Percentiles rank a stretch among this genome's conserved stretches.
Evolutionary conservation across 2,113 vertebrate species (phyloP).

Genomic region (Alces alces): DNA sequence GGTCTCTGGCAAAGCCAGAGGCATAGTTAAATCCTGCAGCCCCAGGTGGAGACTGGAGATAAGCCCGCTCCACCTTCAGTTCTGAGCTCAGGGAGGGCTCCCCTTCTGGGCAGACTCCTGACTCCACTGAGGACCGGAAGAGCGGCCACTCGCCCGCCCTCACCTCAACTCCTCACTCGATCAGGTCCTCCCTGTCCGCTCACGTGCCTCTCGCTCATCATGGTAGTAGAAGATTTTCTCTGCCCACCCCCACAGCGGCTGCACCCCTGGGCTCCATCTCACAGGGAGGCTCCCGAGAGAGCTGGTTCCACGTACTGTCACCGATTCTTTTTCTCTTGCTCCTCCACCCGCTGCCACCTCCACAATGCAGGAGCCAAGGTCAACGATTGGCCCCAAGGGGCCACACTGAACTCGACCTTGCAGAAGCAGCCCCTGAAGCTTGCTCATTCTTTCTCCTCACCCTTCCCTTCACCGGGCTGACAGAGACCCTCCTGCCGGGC

Average conservation of each 20-base stretch:
- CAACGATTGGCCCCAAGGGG: rapidly evolving
- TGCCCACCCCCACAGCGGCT: rapidly evolving
- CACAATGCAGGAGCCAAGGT: neutral
- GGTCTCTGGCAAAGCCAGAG: neutral
- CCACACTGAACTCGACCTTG: neutral
- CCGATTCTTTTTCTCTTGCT: rapidly evolving
- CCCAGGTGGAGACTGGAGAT: neutral
- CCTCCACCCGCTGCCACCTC: neutral
- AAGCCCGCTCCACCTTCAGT: rapidly evolving
- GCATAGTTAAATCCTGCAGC: neutral
- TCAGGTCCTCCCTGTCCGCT: too few species aligned
- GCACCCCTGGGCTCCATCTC: too few species aligned
- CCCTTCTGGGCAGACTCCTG: neutral
- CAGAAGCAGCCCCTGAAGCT: neutral
- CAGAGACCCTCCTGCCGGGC: rapidly evolving
- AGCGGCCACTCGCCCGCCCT: neutral
- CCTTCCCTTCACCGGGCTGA: rapidly evolving
- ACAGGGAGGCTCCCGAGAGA: rapidly evolving
- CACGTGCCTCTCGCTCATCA: rapidly evolving
- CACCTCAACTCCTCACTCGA: neutral
- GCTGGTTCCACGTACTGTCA: rapidly evolving
- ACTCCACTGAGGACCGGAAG: neutral
- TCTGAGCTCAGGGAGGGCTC: rapidly evolving
- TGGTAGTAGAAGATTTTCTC: neutral
- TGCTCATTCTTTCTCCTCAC: neutral